Conservation (phyloP, 2,113 vertebrate genomes). For the Pomatorhinus ruficollis region DNA sequence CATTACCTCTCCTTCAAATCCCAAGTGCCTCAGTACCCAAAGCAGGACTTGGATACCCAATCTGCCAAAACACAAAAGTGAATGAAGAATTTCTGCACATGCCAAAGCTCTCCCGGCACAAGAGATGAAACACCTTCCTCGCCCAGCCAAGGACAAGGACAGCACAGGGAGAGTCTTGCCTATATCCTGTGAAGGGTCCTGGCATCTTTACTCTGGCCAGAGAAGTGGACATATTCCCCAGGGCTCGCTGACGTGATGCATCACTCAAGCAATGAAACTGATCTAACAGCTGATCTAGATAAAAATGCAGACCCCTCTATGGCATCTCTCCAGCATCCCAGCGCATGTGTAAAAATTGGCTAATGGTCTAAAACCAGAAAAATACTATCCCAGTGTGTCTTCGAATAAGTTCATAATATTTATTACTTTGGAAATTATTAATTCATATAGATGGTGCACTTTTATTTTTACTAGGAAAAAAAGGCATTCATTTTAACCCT, state of each 20-base stretch:
- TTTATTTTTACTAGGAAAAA: background rate
- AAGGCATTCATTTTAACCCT: conserved; percentile 1
- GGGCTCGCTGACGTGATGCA: background rate
- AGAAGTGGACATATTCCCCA: background rate
- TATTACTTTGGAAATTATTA: conserved; percentile 50
- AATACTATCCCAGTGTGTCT: conserved; percentile 25
- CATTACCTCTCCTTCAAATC: background rate
- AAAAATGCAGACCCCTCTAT: background rate
- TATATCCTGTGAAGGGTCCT: background rate
- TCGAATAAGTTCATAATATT: conserved; percentile 26
- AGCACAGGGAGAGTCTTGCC: background rate
- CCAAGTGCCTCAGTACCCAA: background rate
- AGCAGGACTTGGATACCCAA: background rate
- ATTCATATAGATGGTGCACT: conserved; percentile 11
- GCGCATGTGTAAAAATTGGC: conserved; percentile 35
- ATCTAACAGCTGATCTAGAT: background rate
- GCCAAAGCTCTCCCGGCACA: background rate
- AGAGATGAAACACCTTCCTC: background rate
- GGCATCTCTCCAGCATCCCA: background rate
- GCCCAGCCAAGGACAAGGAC: background rate
- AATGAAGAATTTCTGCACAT: background rate
- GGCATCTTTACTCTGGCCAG: background rate
- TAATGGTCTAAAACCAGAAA: conserved; percentile 25
- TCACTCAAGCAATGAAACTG: background rate
- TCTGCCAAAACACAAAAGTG: background rate